phyloP scores from a whole-genome alignment of 2,888 invertebrate species.

The Onchidella celtica region DNA sequence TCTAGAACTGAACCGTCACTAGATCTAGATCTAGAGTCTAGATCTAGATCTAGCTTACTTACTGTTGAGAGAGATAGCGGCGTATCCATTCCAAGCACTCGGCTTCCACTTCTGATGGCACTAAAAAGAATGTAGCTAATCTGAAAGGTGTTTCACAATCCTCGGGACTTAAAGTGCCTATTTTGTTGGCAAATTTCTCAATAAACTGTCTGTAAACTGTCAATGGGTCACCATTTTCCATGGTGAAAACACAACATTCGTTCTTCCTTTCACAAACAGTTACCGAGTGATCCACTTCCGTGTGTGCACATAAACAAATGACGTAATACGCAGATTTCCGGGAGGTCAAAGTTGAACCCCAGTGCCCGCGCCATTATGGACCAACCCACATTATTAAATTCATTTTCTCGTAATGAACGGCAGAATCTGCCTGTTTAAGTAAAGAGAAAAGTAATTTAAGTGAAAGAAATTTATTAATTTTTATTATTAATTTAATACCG shows the following conservation, averaged over 20 bases:
- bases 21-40: too few species aligned
- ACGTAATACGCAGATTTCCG: slow-evolving; percentile 11
- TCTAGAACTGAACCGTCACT: too few species aligned
- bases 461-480: too few species aligned
- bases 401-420: too few species aligned
- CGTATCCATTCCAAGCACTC: slow-evolving; percentile 42
- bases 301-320: slow-evolving; percentile 29
- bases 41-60: slow-evolving; percentile 1
- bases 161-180: slow-evolving; percentile 15
- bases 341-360: too few species aligned
- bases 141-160: slow-evolving; percentile 31
- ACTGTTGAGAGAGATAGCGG: slow-evolving; percentile 35
- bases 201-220: slow-evolving; percentile 24
- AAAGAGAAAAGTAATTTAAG: too few species aligned
- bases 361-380: too few species aligned
- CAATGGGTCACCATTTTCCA: slow-evolving; percentile 17
- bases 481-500: too few species aligned
- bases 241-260: slow-evolving; percentile 4
- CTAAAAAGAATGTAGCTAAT: slow-evolving; percentile 16
- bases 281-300: slow-evolving; percentile 22
- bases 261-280: neutral
- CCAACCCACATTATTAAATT: too few species aligned
- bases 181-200: slow-evolving; percentile 28
- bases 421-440: too few species aligned
- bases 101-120: slow-evolving; percentile 34